Evolutionary conservation across 2,113 vertebrate genomes (phyloP).

Genomic region (Coryphaenoides rupestris): DNA sequence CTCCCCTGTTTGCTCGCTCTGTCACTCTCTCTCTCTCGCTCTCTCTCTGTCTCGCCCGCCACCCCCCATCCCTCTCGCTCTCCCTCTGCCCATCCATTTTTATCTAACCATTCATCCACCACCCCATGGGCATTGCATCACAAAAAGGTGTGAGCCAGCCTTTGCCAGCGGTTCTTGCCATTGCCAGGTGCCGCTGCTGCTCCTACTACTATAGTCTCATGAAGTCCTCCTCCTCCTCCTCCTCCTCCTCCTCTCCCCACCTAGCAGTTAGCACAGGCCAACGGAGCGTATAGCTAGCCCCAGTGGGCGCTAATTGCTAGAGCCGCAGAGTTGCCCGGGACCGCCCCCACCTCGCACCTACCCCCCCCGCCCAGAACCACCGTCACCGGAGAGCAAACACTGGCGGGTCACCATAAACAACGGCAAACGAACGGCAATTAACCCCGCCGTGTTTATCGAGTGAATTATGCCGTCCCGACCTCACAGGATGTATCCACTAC

Average conservation of each 20-base stretch:
- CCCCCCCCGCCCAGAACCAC: constrained; percentile 11
- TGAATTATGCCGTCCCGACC: constrained; percentile 10
- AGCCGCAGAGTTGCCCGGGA: constrained; percentile 37
- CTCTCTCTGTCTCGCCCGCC: too few relatives aligned
- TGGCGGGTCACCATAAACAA: constrained; percentile 27
- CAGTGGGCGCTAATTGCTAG: constrained; percentile 30
- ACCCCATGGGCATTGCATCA: too few relatives aligned
- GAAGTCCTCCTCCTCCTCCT: too few relatives aligned
- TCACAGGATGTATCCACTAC: constrained; percentile 3
- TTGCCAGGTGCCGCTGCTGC: too few relatives aligned
- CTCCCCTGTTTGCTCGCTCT: too few relatives aligned
- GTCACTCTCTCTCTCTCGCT: too few relatives aligned
- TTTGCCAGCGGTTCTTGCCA: too few relatives aligned
- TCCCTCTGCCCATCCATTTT: too few relatives aligned
- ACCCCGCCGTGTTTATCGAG: constrained; percentile 12
- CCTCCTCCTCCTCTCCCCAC: background rate
- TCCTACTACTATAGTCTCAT: too few relatives aligned
- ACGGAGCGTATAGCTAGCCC: constrained; percentile 1
- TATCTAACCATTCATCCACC: too few relatives aligned
- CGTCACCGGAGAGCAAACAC: constrained; percentile 10
- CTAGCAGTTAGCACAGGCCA: constrained; percentile 16
- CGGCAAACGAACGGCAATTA: constrained; percentile 33
- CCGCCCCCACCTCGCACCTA: background rate
- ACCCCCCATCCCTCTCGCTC: too few relatives aligned
- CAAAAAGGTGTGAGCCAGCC: too few relatives aligned